Evolutionary conservation across 2,888 invertebrate genomes (phyloP).

Genomic region (Chouioia cunea): DNA sequence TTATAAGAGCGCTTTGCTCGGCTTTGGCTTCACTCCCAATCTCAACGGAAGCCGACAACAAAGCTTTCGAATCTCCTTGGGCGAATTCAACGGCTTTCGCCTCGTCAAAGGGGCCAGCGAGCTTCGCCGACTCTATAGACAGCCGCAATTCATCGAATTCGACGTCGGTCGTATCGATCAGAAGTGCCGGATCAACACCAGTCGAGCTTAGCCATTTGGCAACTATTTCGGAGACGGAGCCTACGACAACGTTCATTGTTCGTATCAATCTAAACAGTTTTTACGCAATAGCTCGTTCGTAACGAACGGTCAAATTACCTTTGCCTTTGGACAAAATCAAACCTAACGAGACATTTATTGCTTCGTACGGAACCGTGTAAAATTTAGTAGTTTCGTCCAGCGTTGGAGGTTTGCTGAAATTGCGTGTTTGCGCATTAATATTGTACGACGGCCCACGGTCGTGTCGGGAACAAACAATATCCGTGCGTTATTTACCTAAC

Average conservation of each 20-base stretch:
- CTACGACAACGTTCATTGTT: constrained; percentile 65
- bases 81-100: constrained; percentile 53
- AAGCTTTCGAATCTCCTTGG: constrained; percentile 49
- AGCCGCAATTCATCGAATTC: constrained; percentile 60
- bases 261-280: constrained; percentile 12
- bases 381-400: constrained; percentile 59
- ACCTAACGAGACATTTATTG: constrained; percentile 63
- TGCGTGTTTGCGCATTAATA: background rate
- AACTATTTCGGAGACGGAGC: constrained; percentile 90
- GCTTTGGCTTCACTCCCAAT: constrained; percentile 56
- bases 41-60: constrained; percentile 55
- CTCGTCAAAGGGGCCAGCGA: constrained; percentile 54
- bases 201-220: constrained; percentile 87
- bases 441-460: too few relatives aligned
- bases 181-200: constrained; percentile 76
- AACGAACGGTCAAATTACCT: constrained; percentile 56
- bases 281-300: constrained; percentile 5
- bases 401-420: constrained; percentile 57
- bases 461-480: too few relatives aligned
- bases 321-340: constrained; percentile 66
- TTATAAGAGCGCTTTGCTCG: constrained; percentile 53
- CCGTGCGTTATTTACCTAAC: constrained; percentile 65
- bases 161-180: constrained; percentile 65
- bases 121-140: constrained; percentile 53
- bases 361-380: constrained; percentile 59